Conservation (phyloP, 2,888 invertebrate genomes). For the Pyrrhosoma nymphula region DNA sequence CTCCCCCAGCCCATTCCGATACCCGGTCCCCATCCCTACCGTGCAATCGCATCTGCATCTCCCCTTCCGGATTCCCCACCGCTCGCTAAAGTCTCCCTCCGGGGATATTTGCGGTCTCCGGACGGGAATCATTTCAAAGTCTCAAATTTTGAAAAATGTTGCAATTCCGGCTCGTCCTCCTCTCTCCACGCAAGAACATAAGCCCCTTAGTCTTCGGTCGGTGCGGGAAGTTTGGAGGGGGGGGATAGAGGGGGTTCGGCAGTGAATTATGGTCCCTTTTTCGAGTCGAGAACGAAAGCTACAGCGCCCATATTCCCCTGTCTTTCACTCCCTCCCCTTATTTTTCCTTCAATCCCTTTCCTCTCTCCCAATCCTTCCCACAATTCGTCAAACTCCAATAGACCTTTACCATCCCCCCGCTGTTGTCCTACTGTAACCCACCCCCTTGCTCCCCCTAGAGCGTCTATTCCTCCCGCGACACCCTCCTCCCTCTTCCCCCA, state of each 20-base stretch:
- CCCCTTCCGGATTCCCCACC: background rate
- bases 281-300: background rate
- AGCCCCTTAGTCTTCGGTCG: conserved; percentile 57
- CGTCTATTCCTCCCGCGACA: background rate
- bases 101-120: conserved; percentile 54
- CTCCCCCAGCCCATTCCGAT: background rate
- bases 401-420: conserved; percentile 41
- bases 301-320: background rate
- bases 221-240: background rate
- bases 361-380: background rate
- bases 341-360: background rate
- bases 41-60: conserved; percentile 21
- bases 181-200: conserved; percentile 63
- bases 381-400: conserved; percentile 67
- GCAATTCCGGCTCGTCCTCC: conserved; percentile 40
- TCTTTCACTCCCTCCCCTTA: background rate
- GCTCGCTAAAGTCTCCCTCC: conserved; percentile 27
- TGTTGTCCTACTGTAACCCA: background rate
- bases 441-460: background rate
- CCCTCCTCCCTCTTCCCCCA: background rate
- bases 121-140: conserved; percentile 61
- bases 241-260: background rate
- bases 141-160: conserved; percentile 65
- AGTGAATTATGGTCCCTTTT: conserved; percentile 52
- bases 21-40: background rate